Base-by-base conservation (phyloP, 2,113 vertebrate species). In the Sialia sialis region DNA sequence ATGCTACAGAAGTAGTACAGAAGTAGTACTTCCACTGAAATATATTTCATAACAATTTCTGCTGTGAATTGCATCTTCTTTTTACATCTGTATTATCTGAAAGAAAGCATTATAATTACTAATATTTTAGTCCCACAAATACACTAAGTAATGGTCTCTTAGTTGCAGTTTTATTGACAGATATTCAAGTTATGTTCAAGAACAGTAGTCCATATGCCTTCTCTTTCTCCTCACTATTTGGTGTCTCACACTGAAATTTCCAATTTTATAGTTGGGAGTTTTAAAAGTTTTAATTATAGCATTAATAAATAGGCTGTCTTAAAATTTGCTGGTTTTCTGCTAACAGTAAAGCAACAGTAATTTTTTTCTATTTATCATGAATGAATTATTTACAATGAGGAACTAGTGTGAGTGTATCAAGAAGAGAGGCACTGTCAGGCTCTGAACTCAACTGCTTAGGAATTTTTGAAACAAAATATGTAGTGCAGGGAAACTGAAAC, bases 181-280 rank as follows among this genome's bases (percentile, higher is more conserved):
- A 3, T 48, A 56, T 76, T 86, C 25, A 43, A n/a, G 9, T 39
- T 64, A 4, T 32, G 3, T 60, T 90, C 16, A 17, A 39, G 32
- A 18, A 72, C 4, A 16, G 5, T 17, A 79, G 18, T 4, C 7
- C 8, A 4, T 29, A 62, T 19, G 3, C 21, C 7, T 77, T 67
- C 44, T 59, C 9, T 63, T 88, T 79, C 21, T 76, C 12, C 63
- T 75, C 19, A 9, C 3, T 68, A 1, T 64, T 89, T 84, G 8
- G 2, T 64, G 21, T 27, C 29, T 75, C 20, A 23, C 16, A n/a
- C 5, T 52, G 9, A 82, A 51, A 11, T 76, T 83, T 79, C 10
- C 34, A 44, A 6, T 70, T 79, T 56, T 56, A 3, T 16, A 70
- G 7, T 70, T 34, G 8, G n/a, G 4, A 3, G 0, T 3, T 18